Conservation (phyloP, 2,113 vertebrate species). For the Dinomys branickii region DNA sequence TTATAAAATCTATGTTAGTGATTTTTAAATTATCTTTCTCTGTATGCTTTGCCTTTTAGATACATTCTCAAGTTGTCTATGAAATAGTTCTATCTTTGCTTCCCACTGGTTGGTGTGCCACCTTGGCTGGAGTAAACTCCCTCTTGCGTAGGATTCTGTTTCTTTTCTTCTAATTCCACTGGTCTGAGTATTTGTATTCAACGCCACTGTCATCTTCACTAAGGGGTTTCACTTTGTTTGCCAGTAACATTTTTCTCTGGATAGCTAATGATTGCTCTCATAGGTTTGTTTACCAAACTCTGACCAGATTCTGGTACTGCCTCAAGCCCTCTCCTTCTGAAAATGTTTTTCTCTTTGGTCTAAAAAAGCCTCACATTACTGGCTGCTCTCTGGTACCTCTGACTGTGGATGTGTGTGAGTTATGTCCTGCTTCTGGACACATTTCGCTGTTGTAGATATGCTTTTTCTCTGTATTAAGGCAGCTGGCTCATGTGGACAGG, state of each 20-base stretch:
- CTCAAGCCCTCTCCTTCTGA: neutral
- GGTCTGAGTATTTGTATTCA: neutral
- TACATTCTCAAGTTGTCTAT: neutral
- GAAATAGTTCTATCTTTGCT: neutral
- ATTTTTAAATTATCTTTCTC: neutral
- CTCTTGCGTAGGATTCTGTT: neutral
- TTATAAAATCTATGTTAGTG: neutral
- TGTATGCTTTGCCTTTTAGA: neutral
- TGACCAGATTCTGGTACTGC: neutral
- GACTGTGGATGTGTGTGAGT: neutral
- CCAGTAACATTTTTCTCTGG: neutral
- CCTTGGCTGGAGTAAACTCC: neutral
- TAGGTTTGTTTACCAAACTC: neutral
- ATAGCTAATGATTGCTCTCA: neutral
- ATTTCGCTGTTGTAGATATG: too few species aligned
- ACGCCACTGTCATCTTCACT: neutral
- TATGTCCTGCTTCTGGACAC: neutral
- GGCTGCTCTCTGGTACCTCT: neutral
- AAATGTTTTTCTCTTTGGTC: neutral
- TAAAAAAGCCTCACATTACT: neutral
- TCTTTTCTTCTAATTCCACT: neutral
- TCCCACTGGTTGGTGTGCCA: neutral
- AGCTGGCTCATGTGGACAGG: neutral
- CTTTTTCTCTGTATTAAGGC: neutral
- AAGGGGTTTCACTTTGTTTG: neutral